Base-by-base conservation (phyloP, 1,140 invertebrate species). In the Tetramorium simillimum region DNA sequence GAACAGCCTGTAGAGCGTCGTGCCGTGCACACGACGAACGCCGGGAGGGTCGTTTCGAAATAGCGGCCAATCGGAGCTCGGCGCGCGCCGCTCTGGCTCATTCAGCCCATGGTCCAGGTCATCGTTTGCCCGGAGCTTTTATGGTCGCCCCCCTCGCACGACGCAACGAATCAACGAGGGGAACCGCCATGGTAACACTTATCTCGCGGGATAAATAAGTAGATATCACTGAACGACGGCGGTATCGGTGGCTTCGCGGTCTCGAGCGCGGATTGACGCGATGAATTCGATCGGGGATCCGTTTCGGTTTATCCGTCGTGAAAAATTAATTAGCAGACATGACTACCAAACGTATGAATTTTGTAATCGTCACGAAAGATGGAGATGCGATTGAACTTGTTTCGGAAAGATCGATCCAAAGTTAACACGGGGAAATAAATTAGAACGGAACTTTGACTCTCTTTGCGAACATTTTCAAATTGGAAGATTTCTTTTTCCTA, bases 101-200 rank as follows among this genome's bases (percentile, higher is more conserved):
- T 86, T 86, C 85, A 86, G 85, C 49, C 62, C 51, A 67, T 49
- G 75, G 85, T 80, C 85, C 85, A 86, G 85, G 85, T 86, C 85
- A 86, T 60, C 85, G 80, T 73, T 84, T 84, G 69, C 69, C 53
- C 69, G 28, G 69, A 75, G 80, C 80, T 75, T 84, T 84, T 84
- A 84, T 84, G 80, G 80, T 84, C 69, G 80, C 80, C 80, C 80
- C 80, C 80, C 56, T 73, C 40, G 80, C 14, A 51, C 33, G 77
- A 80, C 53, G 3, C 24, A 62, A 67, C 62, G 53, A 58, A n/a
- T 10, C 16, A 7, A 56, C 51, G 49, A 46, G 80, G 69, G 69
- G 69, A 84, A 82, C 56, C 53, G 73, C 16, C 9, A 14, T 46
- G 28, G 80, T 60, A 37, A 73, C 56, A 62, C 80, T 84, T 84